These are phyloP conservation scores for Ischnura elegans DNA, from an alignment of 2,888 invertebrate species.

Conservation along the genomic window DNA sequence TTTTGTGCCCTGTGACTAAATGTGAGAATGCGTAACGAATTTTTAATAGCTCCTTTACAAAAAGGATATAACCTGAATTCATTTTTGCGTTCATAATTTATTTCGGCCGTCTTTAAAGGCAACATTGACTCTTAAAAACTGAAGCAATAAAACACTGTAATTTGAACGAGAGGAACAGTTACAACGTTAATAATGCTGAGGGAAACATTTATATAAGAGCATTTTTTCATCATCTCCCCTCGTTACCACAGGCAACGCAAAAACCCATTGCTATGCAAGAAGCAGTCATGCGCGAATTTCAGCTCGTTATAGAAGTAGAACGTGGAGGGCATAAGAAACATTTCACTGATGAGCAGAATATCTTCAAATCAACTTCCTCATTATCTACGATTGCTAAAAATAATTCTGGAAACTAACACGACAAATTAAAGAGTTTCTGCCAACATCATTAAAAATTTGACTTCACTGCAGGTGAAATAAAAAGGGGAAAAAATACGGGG, in stretches of 20 bases:
- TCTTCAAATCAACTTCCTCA: neutral
- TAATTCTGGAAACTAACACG: neutral
- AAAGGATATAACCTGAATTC: no score
- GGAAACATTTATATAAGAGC: neutral
- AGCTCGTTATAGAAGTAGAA: conserved; percentile 25
- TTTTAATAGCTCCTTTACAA: no score
- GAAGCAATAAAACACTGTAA: neutral
- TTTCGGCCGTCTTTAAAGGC: no score
- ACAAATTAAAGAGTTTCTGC: neutral
- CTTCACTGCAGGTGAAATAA: neutral
- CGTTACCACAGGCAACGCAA: neutral
- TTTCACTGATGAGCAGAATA: neutral
- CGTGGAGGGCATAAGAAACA: neutral
- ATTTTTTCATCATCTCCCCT: neutral
- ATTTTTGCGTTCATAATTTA: no score
- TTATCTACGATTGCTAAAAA: neutral
- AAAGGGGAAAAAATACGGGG: neutral
- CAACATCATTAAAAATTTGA: neutral
- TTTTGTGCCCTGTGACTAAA: no score
- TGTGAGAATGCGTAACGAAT: no score
- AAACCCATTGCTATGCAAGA: neutral
- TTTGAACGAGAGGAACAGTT: neutral
- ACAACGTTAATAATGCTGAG: neutral
- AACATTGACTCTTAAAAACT: neutral
- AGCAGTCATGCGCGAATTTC: neutral